Conservation (phyloP, 37 sponge, comb jelly and placozoan species). For the Geodia barretti region DNA sequence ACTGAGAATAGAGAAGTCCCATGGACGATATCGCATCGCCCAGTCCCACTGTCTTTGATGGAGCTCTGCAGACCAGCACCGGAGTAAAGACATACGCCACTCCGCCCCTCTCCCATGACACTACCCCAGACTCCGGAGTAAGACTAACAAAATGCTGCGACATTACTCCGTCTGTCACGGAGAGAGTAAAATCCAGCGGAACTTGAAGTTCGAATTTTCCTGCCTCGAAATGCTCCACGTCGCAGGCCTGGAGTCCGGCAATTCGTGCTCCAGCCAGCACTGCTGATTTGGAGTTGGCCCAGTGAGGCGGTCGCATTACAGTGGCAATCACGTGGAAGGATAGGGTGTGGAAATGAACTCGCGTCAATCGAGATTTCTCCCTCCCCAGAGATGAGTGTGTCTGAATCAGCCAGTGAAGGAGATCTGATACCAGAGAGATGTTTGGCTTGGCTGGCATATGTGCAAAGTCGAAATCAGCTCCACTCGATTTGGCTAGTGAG, state of each 20-base stretch:
- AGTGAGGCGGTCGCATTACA: constrained; percentile 11
- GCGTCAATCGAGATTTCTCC: constrained; percentile 38
- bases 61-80: constrained; percentile 86
- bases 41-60: constrained; percentile 89
- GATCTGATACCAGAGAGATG: constrained; percentile 51
- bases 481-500: constrained; percentile 35
- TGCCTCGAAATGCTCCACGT: constrained; percentile 29
- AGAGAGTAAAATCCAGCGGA: constrained; percentile 54
- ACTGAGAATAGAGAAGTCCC: constrained; percentile 77
- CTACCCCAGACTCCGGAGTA: constrained; percentile 22
- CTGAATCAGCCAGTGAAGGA: constrained; percentile 78
- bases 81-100: constrained; percentile 69
- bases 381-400: not conserved
- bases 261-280: constrained; percentile 65
- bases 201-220: constrained; percentile 47
- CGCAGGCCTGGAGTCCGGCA: constrained; percentile 84
- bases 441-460: constrained; percentile 41
- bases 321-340: constrained; percentile 72
- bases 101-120: constrained; percentile 61
- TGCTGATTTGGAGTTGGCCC: constrained; percentile 43
- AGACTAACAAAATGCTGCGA: constrained; percentile 22
- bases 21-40: constrained; percentile 92
- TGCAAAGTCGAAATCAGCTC: constrained; percentile 53
- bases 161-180: constrained; percentile 33
- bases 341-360: constrained; percentile 89